Percentiles rank a stretch among this genome's conserved stretches.
Evolutionary conservation across 2,888 invertebrate species (phyloP).

Genomic region (Eupithecia pulchellata): DNA sequence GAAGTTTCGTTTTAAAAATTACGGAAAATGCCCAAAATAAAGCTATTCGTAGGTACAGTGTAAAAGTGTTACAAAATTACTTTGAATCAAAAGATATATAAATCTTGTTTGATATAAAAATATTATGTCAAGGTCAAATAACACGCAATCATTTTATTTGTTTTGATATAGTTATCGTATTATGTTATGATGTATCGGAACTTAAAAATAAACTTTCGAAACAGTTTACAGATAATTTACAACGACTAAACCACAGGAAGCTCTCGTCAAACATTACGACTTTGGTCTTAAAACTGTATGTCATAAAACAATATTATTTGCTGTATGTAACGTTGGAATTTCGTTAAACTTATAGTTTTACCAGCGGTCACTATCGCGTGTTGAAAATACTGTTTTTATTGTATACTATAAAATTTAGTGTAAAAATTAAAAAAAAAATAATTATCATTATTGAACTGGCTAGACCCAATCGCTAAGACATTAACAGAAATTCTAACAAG

Average conservation of each 20-base stretch:
- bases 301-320: constrained; percentile 44
- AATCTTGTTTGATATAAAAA: constrained; percentile 2
- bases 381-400: background rate
- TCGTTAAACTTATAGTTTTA: constrained; percentile 66
- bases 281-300: constrained; percentile 43
- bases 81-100: background rate
- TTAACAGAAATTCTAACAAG: background rate
- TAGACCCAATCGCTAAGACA: background rate
- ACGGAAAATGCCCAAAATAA: background rate
- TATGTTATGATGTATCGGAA: too few species aligned
- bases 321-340: constrained; percentile 47
- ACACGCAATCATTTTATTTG: constrained; percentile 25
- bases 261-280: constrained; percentile 45
- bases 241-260: constrained; percentile 45
- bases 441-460: background rate
- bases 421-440: background rate
- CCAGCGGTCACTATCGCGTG: constrained; percentile 45
- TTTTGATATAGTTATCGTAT: too few species aligned
- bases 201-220: constrained; percentile 41
- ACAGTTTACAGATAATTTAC: constrained; percentile 44
- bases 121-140: constrained; percentile 21
- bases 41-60: background rate
- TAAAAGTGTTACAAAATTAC: background rate
- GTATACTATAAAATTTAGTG: background rate
- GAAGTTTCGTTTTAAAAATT: background rate